phyloP scores from a whole-genome alignment of 2,888 invertebrate species.

The Leptinotarsa peninsularis region DNA sequence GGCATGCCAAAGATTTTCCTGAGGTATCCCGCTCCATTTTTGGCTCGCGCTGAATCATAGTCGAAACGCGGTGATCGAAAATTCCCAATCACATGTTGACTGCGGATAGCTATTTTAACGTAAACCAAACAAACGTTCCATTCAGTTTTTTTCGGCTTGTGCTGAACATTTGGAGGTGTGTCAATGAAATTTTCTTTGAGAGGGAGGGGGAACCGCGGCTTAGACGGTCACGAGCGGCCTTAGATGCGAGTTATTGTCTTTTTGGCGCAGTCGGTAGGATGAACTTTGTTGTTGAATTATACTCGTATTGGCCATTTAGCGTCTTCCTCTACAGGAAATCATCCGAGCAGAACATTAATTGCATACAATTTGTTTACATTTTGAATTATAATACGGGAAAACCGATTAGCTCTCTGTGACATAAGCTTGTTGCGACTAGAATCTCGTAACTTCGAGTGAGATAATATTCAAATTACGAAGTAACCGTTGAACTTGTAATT shows the following conservation, averaged over 20 bases:
- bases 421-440: neutral
- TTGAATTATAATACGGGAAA: neutral
- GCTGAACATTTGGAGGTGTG: neutral
- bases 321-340: neutral
- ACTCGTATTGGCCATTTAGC: neutral
- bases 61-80: slow-evolving; percentile 19
- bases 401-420: neutral
- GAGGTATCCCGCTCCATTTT: slow-evolving; percentile 44
- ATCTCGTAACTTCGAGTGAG: neutral
- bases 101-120: slow-evolving; percentile 2
- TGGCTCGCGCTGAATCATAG: slow-evolving; percentile 45
- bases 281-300: no score
- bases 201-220: no score
- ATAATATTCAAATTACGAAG: neutral
- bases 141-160: neutral
- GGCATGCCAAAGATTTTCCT: slow-evolving; percentile 36
- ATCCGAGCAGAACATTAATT: neutral
- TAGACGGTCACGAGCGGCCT: neutral
- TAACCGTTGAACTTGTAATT: neutral
- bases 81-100: slow-evolving; percentile 18
- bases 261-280: slow-evolving; percentile 4
- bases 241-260: neutral
- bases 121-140: neutral
- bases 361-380: neutral
- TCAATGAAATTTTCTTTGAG: neutral